Evolutionary conservation across 2,113 vertebrate species (phyloP).

Genomic region (Rhinopomastus cyanomelas): DNA sequence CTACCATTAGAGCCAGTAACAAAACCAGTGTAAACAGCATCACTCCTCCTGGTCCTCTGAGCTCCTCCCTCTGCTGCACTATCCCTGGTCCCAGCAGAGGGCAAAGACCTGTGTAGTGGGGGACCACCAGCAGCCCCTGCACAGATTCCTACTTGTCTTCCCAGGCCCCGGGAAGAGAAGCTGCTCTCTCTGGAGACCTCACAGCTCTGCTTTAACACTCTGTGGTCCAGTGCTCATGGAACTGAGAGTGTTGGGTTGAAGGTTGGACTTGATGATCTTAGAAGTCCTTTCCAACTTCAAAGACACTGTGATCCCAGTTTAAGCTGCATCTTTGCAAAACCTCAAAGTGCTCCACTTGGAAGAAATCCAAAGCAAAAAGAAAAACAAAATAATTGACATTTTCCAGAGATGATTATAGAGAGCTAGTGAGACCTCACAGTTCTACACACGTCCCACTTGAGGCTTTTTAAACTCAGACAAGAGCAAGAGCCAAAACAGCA

Average conservation of each 20-base stretch:
- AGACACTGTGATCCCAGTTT: background rate
- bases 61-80: background rate
- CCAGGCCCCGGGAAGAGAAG: background rate
- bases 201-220: background rate
- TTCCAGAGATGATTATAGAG: background rate
- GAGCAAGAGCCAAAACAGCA: background rate
- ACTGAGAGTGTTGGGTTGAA: no score
- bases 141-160: no score
- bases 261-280: no score
- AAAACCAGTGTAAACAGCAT: slow-evolving; percentile 30
- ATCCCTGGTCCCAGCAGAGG: accelerated
- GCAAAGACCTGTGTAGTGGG: accelerated
- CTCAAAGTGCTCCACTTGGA: background rate
- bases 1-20: background rate
- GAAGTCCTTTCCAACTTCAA: no score
- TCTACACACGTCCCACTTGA: background rate
- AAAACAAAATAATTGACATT: background rate
- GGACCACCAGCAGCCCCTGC: background rate
- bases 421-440: background rate
- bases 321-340: background rate
- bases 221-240: no score
- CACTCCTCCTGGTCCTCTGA: background rate
- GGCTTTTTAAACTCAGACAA: background rate
- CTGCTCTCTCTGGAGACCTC: background rate
- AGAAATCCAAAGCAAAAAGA: background rate